Evolutionary conservation across 2,797 vertebrate genomes (phyloP).

Genomic region (Centropyge bicolor): DNA sequence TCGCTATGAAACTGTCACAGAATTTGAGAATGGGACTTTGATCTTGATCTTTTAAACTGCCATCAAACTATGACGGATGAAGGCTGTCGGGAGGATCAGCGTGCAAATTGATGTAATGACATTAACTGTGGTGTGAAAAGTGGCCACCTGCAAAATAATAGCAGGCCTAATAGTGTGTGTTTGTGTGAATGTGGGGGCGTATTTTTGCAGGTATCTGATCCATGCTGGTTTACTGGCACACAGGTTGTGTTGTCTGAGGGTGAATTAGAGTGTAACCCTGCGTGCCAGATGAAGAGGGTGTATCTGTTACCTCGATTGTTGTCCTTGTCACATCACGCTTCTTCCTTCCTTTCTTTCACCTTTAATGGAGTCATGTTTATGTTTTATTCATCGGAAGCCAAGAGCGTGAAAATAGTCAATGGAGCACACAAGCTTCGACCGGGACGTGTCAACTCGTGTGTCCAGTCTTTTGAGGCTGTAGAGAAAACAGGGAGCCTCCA

Average conservation of each 20-base stretch:
- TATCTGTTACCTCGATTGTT: constrained; percentile 62
- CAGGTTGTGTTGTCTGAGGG: constrained; percentile 43
- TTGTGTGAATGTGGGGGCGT: not conserved
- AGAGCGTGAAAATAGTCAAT: constrained; percentile 31
- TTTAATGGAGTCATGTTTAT: constrained; percentile 42
- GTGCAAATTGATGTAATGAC: constrained; percentile 8
- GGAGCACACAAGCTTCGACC: constrained; percentile 12
- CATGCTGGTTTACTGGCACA: constrained; percentile 21
- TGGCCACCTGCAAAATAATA: not conserved
- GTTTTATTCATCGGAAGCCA: constrained; percentile 60
- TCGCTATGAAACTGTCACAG: not conserved
- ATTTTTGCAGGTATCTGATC: constrained; percentile 42
- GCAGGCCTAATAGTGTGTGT: not conserved
- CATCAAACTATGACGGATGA: constrained; percentile 7
- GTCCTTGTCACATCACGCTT: constrained; percentile 29
- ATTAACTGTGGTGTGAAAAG: not conserved
- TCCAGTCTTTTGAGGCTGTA: not conserved
- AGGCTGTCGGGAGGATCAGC: not conserved
- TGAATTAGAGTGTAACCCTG: constrained; percentile 47
- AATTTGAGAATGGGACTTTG: not conserved
- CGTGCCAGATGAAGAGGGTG: constrained; percentile 49
- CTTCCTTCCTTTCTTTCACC: constrained; percentile 40
- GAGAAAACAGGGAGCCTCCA: not conserved
- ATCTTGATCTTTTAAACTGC: constrained; percentile 5
- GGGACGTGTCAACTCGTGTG: not conserved